Base-by-base conservation (phyloP, 2,113 vertebrate genomes). In the Pseudorasbora parva region DNA sequence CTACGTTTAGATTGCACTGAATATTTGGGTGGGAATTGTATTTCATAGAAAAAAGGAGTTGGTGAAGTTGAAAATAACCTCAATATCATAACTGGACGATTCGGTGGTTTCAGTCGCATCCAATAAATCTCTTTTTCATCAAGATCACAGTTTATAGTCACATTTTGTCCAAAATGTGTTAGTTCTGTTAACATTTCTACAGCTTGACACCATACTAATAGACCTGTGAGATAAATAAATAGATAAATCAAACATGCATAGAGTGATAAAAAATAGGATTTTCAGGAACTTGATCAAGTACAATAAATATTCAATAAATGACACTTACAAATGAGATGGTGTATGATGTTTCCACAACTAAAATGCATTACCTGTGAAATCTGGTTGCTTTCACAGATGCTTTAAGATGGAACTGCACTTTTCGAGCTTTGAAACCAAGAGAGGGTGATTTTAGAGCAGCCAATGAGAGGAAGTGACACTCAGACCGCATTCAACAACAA, bases 291-390 rank as follows among this genome's bases (percentile, higher is more conserved):
- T 59, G 56, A n/a, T 57, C 56, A 57, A 15, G 17, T 21, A 12
- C 23, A 60, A 62, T 66, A 19, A 9, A 37, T 43, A 43, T 47
- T 23, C 11, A 4, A 51, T 51, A 49, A 51, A 66, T 17, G 3
- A 27, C 30, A 78, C 76, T 78, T 78, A 62, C 76, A 78, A 37
- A 78, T 45, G 1, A 78, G 33, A 78, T 25, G 57, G 1, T 27
- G 56, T 23, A 60, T 60, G 21, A 78, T 47, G 12, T 41, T 56
- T 23, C 30, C 19, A 0, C 15, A 8, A 11, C 14, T 62, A 62
- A 60, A 77, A 57, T 43, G 7, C 27, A 33, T 77, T 3, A 45
- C 62, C 12, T 78, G n/a, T 19, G 3, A 45, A 78, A 19, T 59
- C 33, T 43, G n/a, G 6, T 19, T 78, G 12, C 57, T 47, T 60